Base-by-base conservation (phyloP, 1,140 invertebrate genomes). In the Aethina tumida region DNA sequence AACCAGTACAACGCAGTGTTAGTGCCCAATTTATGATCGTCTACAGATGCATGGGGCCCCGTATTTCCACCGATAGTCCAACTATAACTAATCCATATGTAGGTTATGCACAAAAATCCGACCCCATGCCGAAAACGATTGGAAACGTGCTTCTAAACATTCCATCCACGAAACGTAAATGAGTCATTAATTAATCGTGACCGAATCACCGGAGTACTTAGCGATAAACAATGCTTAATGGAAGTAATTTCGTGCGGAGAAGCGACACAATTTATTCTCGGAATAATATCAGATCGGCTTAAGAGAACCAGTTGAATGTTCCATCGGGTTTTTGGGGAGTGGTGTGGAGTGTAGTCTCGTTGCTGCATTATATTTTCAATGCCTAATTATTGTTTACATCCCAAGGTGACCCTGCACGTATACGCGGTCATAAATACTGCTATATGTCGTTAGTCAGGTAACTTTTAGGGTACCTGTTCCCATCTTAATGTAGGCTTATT, bases 381-480 rank as follows among this genome's bases (percentile, higher is more conserved):
- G 46, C 41, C 42, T 51, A 51, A 51, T 51, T 51, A 45, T 49
- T 51, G 49, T 51, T 51, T 47, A 48, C 39, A 49, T 44, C 49
- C 45, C 49, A 51, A 51, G 49, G 49, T 51, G 49, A 51, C 49
- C 45, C 39, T 32, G 45, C 43, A 48, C 35, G 42, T 51, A 47
- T 49, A 37, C 45, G 45, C 37, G 42, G 39, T 43, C 45, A 41
- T 51, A 51, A 48, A 49, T 51, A 51, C 49, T 45, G 29, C 42
- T 48, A 51, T 47, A 49, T 49, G 39, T 48, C 46, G n/a, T 51
- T 45, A 44, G 40, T 36, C 49, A 48, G 49, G 49, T 51, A 51
- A 45, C 30, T 49, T 48, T 47, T 27, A 22, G 22, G 40, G 38
- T 50, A 50, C 49, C 49, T 50, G 49, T 41, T 40, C 36, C 32